Base-by-base conservation (phyloP, 2,888 invertebrate species). In the Barypeithes pellucidus region DNA sequence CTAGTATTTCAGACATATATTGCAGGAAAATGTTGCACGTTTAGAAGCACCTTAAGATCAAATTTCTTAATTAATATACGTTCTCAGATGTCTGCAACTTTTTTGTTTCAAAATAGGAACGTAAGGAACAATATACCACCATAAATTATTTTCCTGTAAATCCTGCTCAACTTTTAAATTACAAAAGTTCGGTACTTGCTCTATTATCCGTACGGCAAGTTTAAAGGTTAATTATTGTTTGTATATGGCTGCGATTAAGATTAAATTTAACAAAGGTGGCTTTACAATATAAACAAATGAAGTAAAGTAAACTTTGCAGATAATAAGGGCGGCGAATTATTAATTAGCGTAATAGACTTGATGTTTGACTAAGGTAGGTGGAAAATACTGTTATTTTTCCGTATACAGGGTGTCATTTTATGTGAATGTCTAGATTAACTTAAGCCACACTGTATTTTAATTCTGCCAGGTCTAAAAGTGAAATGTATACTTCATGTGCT, bases 81-180 rank as follows among this genome's bases (percentile, higher is more conserved):
- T 43, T n/a, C 43, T 43, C 43, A 43, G 7, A 43, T 8, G 1
- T 43, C 7, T 16, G 16, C 43, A 14, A 43, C 43, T 43, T 43
- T 43, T 43, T 16, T 43, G 4, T 43, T 8, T n/a, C n/a, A n/a
- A 47, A 20, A 20, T 7, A 43, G 16, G 3, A 16, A 1, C 3
- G 43, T 16, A 43, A 16, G 16, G 8, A 43, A 43, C 14, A 2
- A 20, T n/a, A n/a, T 20, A 11, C 20, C 47, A 20, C 7, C 4
- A 43, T 47, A 47, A 47, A 20, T 20, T 47, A 18, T 47, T 47
- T 47, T 18, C 20, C 18, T 47, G 57, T n/a, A 57, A 20, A 14
- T 62, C 43, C 2, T 22, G 22, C n/a, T 20, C 11, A 24, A 62
- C 16, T 62, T 62, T 62, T 43, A 62, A 43, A 43, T 62, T 33